These are phyloP conservation scores for Acipenser transmontanus DNA, from an alignment of 2,797 vertebrate genomes.

Conservation along the genomic window DNA sequence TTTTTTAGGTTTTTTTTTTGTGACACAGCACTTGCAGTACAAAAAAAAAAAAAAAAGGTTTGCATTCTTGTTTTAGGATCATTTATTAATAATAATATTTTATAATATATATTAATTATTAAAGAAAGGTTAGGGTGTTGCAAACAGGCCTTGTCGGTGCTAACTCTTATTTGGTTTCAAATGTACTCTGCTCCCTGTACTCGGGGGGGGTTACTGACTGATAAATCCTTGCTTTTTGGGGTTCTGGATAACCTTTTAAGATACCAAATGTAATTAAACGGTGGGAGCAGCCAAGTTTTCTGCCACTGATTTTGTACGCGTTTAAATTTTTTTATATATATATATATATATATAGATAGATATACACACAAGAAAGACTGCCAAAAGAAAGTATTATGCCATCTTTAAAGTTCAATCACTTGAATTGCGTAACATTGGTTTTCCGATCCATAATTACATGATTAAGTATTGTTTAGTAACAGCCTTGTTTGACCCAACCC, in stretches of 20 bases:
- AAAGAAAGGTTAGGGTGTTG: slow-evolving; percentile 32
- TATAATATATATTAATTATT: slow-evolving; percentile 40
- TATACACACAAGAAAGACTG: neutral
- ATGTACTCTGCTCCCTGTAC: slow-evolving; percentile 6
- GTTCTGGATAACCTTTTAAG: slow-evolving; percentile 24
- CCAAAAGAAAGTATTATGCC: slow-evolving; percentile 36
- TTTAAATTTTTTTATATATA: slow-evolving; percentile 44
- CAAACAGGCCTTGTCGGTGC: neutral
- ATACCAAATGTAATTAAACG: slow-evolving; percentile 36
- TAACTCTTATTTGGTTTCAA: slow-evolving; percentile 27
- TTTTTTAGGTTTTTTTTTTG: slow-evolving; percentile 47
- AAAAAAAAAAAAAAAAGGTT: slow-evolving; percentile 22
- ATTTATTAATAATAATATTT: slow-evolving; percentile 17
- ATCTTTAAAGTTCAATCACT: slow-evolving; percentile 23
- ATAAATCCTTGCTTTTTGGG: slow-evolving; percentile 2
- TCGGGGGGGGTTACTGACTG: neutral
- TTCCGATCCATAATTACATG: slow-evolving; percentile 18
- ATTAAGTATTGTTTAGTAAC: slow-evolving; percentile 17
- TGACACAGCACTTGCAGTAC: slow-evolving; percentile 67
- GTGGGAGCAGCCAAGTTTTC: slow-evolving; percentile 35
- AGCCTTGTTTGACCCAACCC: slow-evolving; percentile 1
- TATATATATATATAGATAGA: slow-evolving; percentile 12
- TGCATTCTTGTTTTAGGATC: slow-evolving; percentile 35
- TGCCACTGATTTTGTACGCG: slow-evolving; percentile 39
- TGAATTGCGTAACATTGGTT: slow-evolving; percentile 16